Evolutionary conservation across 1,140 invertebrate genomes (phyloP), one percentile per base, ranked within the genome.

Genomic region (Hycleus phaleratus): DNA sequence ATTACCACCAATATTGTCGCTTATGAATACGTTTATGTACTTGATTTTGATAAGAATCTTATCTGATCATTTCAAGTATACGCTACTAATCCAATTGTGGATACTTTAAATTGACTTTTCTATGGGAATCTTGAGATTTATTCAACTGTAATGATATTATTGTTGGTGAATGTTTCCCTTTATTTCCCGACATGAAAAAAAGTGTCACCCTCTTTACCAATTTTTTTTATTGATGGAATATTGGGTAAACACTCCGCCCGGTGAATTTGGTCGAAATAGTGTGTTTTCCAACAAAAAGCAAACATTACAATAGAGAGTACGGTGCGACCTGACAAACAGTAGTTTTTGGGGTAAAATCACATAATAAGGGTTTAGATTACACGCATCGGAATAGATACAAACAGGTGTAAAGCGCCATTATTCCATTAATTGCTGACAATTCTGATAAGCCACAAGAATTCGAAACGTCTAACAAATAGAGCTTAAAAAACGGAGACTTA

Each of bases 161-260:
- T 32, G 32, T 32, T 32, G 32, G 32, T 32, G 7, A 32, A 32
- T 51, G 11, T 26, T 11, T 32, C 24, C 26, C 44, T n/a, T n/a
- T 26, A 40, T 57, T 53, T 39, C 58, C 53, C 49, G 24, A 62
- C 48, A 55, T 25, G 51, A 52, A 49, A 32, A 45, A 32, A 7
- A 32, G 1, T 3, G 32, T 32, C 32, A 32, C 32, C 32, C 32
- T 32, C 32, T 32, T 32, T 32, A 4, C 32, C 32, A 32, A 32
- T 32, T 32, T 32, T 32, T 32, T 32, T 32, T 18, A 18, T 32
- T 32, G 32, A 32, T 32, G 32, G 32, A 32, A 65, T 64, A 65
- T 63, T 62, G 59, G 59, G 67, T 68, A 68, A 68, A 68, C 65
- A 68, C 60, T 61, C 60, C 67, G 63, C 67, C 67, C 61, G 59